A percentile compares a stretch with the other conserved stretches of the same genome.
Conservation (phyloP, 2,113 vertebrate species). For the Nyctereutes procyonoides region DNA sequence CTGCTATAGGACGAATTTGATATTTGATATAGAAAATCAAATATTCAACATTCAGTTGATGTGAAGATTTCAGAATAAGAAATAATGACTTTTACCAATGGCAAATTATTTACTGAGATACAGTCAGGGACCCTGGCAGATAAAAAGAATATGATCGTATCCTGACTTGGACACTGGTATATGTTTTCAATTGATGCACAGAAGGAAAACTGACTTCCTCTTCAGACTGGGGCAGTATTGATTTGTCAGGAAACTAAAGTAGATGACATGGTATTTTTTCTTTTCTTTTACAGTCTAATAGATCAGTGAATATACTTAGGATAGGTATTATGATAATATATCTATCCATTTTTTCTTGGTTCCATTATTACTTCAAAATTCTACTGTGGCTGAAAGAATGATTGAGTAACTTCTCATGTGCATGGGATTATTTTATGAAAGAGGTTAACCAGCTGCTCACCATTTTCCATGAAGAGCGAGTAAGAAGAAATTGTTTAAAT, state of each 20-base stretch:
- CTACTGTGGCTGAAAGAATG: conserved; percentile 51
- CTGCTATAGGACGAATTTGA: background rate
- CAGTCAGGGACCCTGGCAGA: background rate
- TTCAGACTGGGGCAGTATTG: background rate
- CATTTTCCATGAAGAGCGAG: conserved; percentile 42
- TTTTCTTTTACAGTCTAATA: background rate
- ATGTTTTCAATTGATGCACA: background rate
- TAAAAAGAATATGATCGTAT: background rate
- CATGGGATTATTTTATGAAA: conserved; percentile 42
- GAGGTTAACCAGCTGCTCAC: conserved; percentile 57
- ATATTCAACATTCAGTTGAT: background rate
- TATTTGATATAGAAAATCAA: background rate
- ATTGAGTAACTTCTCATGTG: conserved; percentile 47
- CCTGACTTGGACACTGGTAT: background rate
- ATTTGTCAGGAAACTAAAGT: conserved; percentile 41
- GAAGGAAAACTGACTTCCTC: background rate
- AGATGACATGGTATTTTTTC: background rate
- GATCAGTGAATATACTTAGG: conserved; percentile 18
- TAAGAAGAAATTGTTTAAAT: conserved; percentile 43
- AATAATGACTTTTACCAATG: background rate
- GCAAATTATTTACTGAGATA: background rate
- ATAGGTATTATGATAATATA: conserved; percentile 27
- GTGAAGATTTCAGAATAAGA: background rate
- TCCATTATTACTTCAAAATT: conserved; percentile 52
- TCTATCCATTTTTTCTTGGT: conserved; percentile 47